Conservation (phyloP, 2,797 vertebrate species). For the Poeciliopsis turneri region DNA sequence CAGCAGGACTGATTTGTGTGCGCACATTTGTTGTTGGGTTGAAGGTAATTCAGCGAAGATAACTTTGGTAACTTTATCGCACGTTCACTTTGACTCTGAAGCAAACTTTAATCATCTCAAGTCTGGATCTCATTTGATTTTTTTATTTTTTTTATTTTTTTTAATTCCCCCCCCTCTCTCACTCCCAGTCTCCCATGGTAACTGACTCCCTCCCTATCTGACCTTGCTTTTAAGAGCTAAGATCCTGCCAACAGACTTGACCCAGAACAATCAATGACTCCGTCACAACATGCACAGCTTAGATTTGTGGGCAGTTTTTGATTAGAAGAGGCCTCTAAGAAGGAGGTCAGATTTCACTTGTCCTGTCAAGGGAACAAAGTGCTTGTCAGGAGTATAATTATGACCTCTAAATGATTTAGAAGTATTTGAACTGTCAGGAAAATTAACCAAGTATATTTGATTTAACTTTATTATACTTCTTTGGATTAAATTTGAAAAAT, state of each 20-base stretch:
- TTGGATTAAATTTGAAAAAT: background rate
- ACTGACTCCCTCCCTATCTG: slow-evolving; percentile 38
- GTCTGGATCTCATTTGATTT: slow-evolving; percentile 45
- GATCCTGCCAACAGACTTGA: slow-evolving; percentile 37
- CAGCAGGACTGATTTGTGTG: slow-evolving; percentile 24
- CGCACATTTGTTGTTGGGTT: background rate
- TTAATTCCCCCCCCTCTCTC: too few species aligned
- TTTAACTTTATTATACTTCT: slow-evolving; percentile 13
- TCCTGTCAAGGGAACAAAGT: slow-evolving; percentile 59
- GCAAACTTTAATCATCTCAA: slow-evolving; percentile 11
- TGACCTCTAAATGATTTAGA: slow-evolving; percentile 41
- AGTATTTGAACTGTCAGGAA: slow-evolving; percentile 24
- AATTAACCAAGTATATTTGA: slow-evolving; percentile 18
- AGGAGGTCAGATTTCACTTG: slow-evolving; percentile 56
- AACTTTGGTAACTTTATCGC: background rate
- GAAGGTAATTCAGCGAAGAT: background rate
- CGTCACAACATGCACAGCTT: slow-evolving; percentile 7
- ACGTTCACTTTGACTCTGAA: slow-evolving; percentile 3
- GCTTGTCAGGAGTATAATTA: slow-evolving; percentile 58
- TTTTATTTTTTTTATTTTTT: background rate
- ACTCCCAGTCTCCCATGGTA: slow-evolving; percentile 23
- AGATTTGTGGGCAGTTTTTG: slow-evolving; percentile 39
- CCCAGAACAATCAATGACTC: slow-evolving; percentile 7
- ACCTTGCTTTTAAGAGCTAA: slow-evolving; percentile 22
- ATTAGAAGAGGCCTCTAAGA: slow-evolving; percentile 28